These are phyloP conservation scores for Biston stratarius DNA, from an alignment of 2,888 invertebrate species.

Conservation along the genomic window DNA sequence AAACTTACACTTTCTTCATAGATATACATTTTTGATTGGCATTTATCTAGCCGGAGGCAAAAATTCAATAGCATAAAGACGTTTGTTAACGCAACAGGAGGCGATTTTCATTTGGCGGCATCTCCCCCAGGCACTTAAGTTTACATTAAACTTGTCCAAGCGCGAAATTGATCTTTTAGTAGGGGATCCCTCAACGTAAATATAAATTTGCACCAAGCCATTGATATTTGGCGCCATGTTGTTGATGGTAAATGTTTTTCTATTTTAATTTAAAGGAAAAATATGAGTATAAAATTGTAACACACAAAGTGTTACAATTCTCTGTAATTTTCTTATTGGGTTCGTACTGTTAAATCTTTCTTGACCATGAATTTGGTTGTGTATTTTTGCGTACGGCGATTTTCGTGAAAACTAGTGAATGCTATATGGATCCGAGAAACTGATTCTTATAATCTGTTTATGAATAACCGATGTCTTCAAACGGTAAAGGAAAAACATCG, in stretches of 20 bases:
- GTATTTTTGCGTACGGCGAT: too few relatives aligned
- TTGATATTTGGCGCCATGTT: conserved; percentile 69
- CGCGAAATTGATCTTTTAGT: conserved; percentile 86
- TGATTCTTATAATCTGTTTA: too few relatives aligned
- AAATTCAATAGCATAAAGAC: conserved; percentile 79
- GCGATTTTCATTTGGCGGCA: conserved; percentile 75
- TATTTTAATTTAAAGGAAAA: conserved; percentile 19
- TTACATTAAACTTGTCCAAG: conserved; percentile 84
- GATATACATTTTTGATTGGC: conserved; percentile 8
- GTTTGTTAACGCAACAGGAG: conserved; percentile 74
- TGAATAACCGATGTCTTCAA: too few relatives aligned
- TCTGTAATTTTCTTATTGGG: background rate
- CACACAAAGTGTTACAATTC: background rate
- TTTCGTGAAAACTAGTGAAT: too few relatives aligned
- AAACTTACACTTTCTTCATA: too few relatives aligned
- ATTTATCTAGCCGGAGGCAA: conserved; percentile 47
- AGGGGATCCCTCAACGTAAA: conserved; percentile 78
- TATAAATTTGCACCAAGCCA: conserved; percentile 77
- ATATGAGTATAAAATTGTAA: background rate
- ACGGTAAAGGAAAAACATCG: too few relatives aligned
- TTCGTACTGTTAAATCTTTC: too few relatives aligned
- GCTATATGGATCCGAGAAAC: too few relatives aligned
- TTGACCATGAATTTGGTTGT: too few relatives aligned
- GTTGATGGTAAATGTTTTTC: conserved; percentile 45
- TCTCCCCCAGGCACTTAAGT: conserved; percentile 82